Percentiles rank a stretch among this genome's conserved stretches.
These are phyloP conservation scores for Zosterops japonicus DNA, from an alignment of 2,113 vertebrate genomes.

Conservation along the genomic window DNA sequence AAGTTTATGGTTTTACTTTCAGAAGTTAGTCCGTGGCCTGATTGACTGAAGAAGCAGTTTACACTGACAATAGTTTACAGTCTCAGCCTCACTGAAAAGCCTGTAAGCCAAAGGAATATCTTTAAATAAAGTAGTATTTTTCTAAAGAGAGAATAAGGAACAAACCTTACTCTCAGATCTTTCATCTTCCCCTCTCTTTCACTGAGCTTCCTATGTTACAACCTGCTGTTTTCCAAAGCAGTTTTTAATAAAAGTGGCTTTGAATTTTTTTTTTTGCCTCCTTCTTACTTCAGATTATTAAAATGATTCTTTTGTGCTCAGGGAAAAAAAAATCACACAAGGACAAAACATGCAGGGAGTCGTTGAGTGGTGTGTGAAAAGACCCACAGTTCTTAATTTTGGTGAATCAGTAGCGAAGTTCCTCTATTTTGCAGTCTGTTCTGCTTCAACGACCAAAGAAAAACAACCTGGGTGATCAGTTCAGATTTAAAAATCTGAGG, in stretches of 20 bases:
- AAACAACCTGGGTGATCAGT: background rate
- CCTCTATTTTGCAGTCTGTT: background rate
- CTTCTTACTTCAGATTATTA: background rate
- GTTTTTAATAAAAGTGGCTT: background rate
- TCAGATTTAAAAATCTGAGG: background rate
- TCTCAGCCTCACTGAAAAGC: background rate
- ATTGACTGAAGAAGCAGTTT: background rate
- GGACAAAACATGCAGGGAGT: background rate
- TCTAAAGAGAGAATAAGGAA: background rate
- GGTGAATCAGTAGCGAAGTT: background rate
- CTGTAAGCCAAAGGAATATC: background rate
- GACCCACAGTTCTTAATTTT: background rate
- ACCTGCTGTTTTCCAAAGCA: background rate
- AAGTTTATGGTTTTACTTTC: background rate
- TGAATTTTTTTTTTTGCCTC: background rate
- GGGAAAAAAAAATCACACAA: background rate
- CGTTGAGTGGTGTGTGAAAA: accelerated
- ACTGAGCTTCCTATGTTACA: accelerated
- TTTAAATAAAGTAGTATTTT: background rate
- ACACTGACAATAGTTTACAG: background rate
- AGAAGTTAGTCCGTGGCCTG: background rate
- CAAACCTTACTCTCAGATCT: background rate
- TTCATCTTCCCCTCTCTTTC: background rate
- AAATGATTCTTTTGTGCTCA: background rate
- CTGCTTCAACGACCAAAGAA: background rate